Conservation (phyloP, 2,113 vertebrate species). For the Illadopsis cleaveri region DNA sequence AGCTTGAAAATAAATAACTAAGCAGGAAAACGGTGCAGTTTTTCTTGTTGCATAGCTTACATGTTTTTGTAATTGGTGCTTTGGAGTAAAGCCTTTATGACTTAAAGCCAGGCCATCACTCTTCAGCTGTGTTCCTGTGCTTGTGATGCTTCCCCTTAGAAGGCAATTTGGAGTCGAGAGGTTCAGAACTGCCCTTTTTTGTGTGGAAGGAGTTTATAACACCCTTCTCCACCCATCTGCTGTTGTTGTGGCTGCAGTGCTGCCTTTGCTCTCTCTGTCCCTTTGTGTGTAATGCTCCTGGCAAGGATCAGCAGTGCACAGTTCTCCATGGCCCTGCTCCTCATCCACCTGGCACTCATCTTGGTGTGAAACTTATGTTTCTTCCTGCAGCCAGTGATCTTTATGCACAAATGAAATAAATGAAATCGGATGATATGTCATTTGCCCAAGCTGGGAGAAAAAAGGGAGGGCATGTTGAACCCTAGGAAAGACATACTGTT, state of each 20-base stretch:
- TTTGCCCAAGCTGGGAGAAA: background rate
- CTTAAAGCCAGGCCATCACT: background rate
- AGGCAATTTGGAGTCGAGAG: background rate
- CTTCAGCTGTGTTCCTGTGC: background rate
- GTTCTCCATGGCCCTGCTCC: background rate
- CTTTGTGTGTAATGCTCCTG: background rate
- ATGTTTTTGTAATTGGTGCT: background rate
- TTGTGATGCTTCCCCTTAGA: background rate
- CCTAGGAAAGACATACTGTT: background rate
- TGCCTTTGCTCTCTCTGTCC: background rate
- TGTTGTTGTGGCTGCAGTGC: accelerated
- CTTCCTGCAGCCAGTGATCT: background rate
- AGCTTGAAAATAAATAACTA: background rate
- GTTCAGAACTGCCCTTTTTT: background rate
- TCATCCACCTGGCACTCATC: background rate
- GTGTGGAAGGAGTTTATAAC: background rate
- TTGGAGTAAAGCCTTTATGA: background rate
- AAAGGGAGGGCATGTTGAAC: background rate
- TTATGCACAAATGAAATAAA: background rate
- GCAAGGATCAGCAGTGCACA: background rate
- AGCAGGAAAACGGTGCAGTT: background rate
- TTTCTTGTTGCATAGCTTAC: background rate
- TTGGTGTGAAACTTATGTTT: background rate
- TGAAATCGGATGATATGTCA: accelerated
- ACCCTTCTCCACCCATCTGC: background rate